A percentile compares a stretch with the other conserved stretches of the same genome.
phyloP scores from a whole-genome alignment of 2,797 vertebrate genomes.

The Pantherophis alleghaniensis region DNA sequence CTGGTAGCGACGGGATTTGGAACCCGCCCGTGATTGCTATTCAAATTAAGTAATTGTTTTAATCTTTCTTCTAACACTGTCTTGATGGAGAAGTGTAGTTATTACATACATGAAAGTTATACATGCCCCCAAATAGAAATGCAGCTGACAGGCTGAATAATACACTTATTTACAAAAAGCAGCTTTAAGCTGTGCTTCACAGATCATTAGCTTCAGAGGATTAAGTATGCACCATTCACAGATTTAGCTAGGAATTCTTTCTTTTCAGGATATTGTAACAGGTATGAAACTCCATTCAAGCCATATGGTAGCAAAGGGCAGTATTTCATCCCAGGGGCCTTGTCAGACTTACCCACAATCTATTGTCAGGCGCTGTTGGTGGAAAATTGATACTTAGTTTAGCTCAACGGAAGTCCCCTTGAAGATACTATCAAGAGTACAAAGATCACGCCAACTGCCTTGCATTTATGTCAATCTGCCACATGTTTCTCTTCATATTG shows the following conservation, averaged over 20 bases:
- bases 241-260: conserved; percentile 59
- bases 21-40: not conserved
- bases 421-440: conserved; percentile 55
- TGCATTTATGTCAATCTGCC: conserved; percentile 38
- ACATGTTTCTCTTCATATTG: conserved; percentile 15
- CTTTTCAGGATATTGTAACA: conserved; percentile 62
- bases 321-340: conserved; percentile 67
- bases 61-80: conserved; percentile 49
- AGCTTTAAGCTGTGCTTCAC: conserved; percentile 67
- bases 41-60: conserved; percentile 49
- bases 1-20: no score
- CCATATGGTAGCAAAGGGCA: conserved; percentile 71
- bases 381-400: conserved; percentile 75
- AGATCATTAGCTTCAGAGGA: conserved; percentile 69
- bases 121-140: conserved; percentile 27
- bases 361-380: conserved; percentile 70
- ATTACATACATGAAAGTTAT: conserved; percentile 47
- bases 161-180: conserved; percentile 58
- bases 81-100: conserved; percentile 41
- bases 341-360: conserved; percentile 75
- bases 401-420: conserved; percentile 56
- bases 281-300: conserved; percentile 63
- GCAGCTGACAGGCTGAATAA: conserved; percentile 40
- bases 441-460: conserved; percentile 27
- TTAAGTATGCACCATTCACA: conserved; percentile 65